Conservation (phyloP, 2,888 invertebrate genomes). For the Ceramica pisi region DNA sequence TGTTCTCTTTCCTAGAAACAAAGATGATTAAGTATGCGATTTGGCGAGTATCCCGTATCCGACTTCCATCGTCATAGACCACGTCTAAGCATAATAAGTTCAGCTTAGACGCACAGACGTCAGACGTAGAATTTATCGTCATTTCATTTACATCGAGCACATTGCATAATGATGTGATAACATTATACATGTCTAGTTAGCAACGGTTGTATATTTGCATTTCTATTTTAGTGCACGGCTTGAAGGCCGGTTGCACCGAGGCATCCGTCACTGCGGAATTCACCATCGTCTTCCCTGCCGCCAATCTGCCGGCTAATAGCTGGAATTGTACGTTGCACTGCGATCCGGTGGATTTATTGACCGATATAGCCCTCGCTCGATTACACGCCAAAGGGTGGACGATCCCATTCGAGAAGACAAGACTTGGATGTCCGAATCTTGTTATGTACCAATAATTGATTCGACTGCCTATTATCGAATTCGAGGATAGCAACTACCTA, state of each 20-base stretch:
- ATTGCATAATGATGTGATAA: constrained; percentile 56
- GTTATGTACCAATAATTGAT: constrained; percentile 49
- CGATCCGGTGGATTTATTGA: constrained; percentile 68
- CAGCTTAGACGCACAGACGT: constrained; percentile 37
- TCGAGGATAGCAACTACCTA: constrained; percentile 20
- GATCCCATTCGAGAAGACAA: constrained; percentile 58
- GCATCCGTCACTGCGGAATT: constrained; percentile 76
- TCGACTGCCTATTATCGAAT: constrained; percentile 43
- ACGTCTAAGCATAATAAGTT: constrained; percentile 33
- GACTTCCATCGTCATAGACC: constrained; percentile 16
- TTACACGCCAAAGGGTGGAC: constrained; percentile 53
- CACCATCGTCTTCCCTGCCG: constrained; percentile 71
- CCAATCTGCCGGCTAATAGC: constrained; percentile 75
- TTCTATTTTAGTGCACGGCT: constrained; percentile 65
- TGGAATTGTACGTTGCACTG: constrained; percentile 59
- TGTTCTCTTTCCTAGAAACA: constrained; percentile 21
- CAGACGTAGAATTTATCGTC: constrained; percentile 46
- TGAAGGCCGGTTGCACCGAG: constrained; percentile 65
- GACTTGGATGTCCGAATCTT: constrained; percentile 52
- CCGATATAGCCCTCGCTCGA: constrained; percentile 60
- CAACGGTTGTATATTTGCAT: constrained; percentile 64
- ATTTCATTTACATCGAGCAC: constrained; percentile 39
- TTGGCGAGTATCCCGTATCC: constrained; percentile 22
- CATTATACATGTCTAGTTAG: constrained; percentile 52
- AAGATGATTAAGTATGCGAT: constrained; percentile 15